Percentiles rank a stretch among this genome's conserved stretches.
phyloP scores from a whole-genome alignment of 1,140 invertebrate species.

The Scaptomyza pallida region DNA sequence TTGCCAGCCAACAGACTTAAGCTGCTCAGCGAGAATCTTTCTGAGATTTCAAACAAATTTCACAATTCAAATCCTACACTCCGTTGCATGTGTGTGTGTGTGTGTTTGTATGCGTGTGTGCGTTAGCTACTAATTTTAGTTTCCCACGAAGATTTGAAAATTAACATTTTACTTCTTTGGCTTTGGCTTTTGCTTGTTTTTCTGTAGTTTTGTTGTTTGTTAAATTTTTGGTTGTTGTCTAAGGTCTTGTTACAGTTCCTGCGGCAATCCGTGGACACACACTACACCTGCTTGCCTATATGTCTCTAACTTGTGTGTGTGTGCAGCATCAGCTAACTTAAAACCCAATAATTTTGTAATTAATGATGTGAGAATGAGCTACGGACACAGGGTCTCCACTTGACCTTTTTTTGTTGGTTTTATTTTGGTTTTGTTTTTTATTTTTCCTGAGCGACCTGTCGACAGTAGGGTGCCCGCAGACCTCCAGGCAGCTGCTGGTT shows the following conservation, averaged over 20 bases:
- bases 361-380: constrained; percentile 80
- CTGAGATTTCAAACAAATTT: constrained; percentile 1
- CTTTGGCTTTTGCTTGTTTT: constrained; percentile 7
- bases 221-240: constrained; percentile 37
- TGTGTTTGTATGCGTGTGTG: constrained; percentile 44
- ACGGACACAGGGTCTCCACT: constrained; percentile 65
- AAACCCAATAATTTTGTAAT: constrained; percentile 79
- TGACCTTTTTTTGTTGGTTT: constrained; percentile 61
- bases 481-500: constrained; percentile 59
- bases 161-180: constrained; percentile 70
- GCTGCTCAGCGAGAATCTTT: constrained; percentile 15
- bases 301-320: constrained; percentile 11
- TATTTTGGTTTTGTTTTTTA: too few relatives aligned
- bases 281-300: constrained; percentile 54
- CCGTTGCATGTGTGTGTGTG: constrained; percentile 18
- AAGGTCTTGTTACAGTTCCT: constrained; percentile 75
- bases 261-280: constrained; percentile 58
- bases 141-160: constrained; percentile 80
- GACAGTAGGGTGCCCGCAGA: constrained; percentile 69
- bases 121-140: constrained; percentile 74
- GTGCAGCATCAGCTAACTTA: constrained; percentile 5
- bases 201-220: constrained; percentile 10
- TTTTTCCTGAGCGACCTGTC: constrained; percentile 41
- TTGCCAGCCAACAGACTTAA: constrained; percentile 66
- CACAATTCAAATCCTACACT: constrained; percentile 24